phyloP scores from a whole-genome alignment of 2,113 vertebrate genomes.

The Atractosteus spatula region DNA sequence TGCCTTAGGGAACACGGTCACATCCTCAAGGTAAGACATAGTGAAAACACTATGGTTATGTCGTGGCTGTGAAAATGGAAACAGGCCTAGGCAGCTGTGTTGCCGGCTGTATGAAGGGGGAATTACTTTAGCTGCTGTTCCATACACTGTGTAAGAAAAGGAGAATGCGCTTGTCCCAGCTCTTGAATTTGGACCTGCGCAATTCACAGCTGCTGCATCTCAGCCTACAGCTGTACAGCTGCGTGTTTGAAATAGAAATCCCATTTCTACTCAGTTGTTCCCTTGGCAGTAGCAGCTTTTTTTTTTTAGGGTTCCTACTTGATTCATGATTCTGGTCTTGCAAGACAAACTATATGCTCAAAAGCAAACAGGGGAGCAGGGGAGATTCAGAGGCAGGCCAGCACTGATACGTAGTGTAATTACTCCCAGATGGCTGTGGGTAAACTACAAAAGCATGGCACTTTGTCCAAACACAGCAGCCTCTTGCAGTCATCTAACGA shows the following conservation, averaged over 20 bases:
- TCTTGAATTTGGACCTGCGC: neutral
- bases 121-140: neutral
- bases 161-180: neutral
- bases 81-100: conserved; percentile 54
- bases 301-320: neutral
- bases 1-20: neutral
- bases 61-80: conserved; percentile 44
- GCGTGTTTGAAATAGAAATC: conserved; percentile 4
- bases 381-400: neutral
- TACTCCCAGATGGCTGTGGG: conserved; percentile 50
- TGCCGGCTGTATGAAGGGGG: conserved; percentile 11
- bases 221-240: conserved; percentile 5
- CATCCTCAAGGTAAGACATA: neutral
- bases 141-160: neutral
- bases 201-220: neutral
- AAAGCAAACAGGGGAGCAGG: conserved; percentile 25
- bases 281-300: neutral
- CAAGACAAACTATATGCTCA: neutral
- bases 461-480: neutral
- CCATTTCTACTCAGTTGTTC: neutral
- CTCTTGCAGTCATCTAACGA: too few relatives aligned
- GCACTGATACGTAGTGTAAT: conserved; percentile 39
- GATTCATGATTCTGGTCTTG: conserved; percentile 2
- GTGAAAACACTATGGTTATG: neutral
- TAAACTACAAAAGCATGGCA: neutral